Evolutionary conservation across 1,140 invertebrate species (phyloP).

Genomic region (Drosophila ambigua): DNA sequence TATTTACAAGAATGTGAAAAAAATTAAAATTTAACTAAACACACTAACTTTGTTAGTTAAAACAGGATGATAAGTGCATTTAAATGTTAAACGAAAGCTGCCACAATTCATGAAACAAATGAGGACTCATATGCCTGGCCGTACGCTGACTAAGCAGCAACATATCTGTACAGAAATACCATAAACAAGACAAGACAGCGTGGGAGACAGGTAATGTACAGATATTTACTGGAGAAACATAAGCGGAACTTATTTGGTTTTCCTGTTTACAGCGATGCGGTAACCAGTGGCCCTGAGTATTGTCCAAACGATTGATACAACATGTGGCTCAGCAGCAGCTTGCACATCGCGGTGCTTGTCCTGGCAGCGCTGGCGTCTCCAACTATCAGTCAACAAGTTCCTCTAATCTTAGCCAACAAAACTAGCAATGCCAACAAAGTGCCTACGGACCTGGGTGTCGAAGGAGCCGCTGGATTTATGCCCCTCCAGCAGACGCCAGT

Average conservation of each 20-base stretch:
- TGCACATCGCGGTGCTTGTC: constrained; percentile 28
- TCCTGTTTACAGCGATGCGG: constrained; percentile 16
- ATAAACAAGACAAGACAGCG: constrained; percentile 55
- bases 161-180: constrained; percentile 34
- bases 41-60: constrained; percentile 31
- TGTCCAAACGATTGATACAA: constrained; percentile 5
- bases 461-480: constrained; percentile 44
- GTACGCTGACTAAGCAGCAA: constrained; percentile 1
- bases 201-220: constrained; percentile 24
- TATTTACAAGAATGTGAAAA: constrained; percentile 20
- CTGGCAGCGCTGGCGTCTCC: constrained; percentile 23
- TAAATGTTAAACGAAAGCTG: constrained; percentile 3
- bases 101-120: neutral
- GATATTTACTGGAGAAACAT: neutral
- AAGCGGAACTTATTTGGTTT: neutral
- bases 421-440: constrained; percentile 74
- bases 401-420: constrained; percentile 43
- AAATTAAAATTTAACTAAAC: constrained; percentile 27
- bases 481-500: constrained; percentile 69
- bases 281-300: constrained; percentile 26
- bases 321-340: constrained; percentile 38
- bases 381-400: constrained; percentile 59
- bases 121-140: neutral
- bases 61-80: neutral
- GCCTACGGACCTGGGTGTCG: constrained; percentile 57